Evolutionary conservation across 2,888 invertebrate genomes (phyloP).

Genomic region (Ernsta delagoae): DNA sequence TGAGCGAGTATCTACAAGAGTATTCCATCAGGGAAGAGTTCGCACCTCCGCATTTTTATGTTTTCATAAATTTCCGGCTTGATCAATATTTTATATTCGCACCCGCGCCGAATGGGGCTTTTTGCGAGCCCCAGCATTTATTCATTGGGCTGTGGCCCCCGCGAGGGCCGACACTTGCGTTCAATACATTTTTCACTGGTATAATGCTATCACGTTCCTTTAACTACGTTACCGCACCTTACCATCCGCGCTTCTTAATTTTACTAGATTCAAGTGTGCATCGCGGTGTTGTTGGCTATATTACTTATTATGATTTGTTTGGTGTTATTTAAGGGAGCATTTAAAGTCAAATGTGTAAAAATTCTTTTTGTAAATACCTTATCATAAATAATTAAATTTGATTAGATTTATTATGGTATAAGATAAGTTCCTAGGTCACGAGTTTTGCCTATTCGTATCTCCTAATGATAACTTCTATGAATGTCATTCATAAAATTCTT

Average conservation of each 20-base stretch:
- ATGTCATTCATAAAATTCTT: too few species aligned
- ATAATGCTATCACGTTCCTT: constrained; percentile 72
- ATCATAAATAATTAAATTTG: too few species aligned
- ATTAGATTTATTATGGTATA: too few species aligned
- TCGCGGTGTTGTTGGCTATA: background rate
- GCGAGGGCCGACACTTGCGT: constrained; percentile 49
- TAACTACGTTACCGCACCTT: constrained; percentile 33
- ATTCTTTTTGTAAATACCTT: too few species aligned
- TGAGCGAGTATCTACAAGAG: constrained; percentile 51
- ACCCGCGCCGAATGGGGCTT: constrained; percentile 61
- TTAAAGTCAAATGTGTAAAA: too few species aligned
- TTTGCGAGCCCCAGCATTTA: constrained; percentile 49
- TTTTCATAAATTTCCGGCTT: constrained; percentile 79
- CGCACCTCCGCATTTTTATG: constrained; percentile 76
- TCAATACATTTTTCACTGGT: constrained; percentile 75
- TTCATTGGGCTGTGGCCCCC: constrained; percentile 48
- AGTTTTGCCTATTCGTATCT: too few species aligned
- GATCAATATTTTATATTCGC: constrained; percentile 82
- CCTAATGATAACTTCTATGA: too few species aligned
- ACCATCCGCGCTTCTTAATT: constrained; percentile 34
- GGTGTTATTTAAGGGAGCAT: too few species aligned
- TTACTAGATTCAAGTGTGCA: constrained; percentile 14
- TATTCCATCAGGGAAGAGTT: constrained; percentile 68
- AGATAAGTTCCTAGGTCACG: too few species aligned
- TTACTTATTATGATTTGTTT: background rate